Base-by-base conservation (phyloP, 2,113 vertebrate species). In the Coptodon bakossiorum region DNA sequence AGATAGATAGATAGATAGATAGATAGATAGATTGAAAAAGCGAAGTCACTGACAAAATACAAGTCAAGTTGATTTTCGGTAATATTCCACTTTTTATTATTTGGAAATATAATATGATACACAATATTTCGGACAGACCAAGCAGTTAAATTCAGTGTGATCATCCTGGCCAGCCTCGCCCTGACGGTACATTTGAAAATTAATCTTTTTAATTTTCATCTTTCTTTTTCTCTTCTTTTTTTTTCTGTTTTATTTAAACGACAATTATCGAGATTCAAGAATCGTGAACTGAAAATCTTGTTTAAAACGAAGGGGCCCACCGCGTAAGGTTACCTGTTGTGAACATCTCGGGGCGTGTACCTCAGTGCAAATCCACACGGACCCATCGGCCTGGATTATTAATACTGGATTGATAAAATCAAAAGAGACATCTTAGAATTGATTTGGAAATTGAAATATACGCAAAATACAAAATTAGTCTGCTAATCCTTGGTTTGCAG, bases 71-170 rank as follows among this genome's bases (percentile, higher is more conserved):
- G 5, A 82, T 85, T 68, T 84, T 80, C 83, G 86, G 84, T 89
- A 63, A 88, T 90, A 73, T 93, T 92, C 88, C 86, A 89, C 80
- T 91, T 76, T 89, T 89, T 89, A 78, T 81, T 95, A 94, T 95
- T 95, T 95, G 92, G 88, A 96, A 95, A 95, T 95, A 95, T 93
- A 93, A 85, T 92, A 95, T 93, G 93, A 93, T 95, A 96, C 95
- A 96, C 90, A 94, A 95, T 88, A 92, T 81, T 94, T 91, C 91
- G 85, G 92, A 89, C 91, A 92, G 88, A 92, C 81, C 93, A 91
- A 93, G 93, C 87, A 90, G 53, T 91, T 86, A 85, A 38, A 94
- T 93, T 93, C 90, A 91, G 86, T 88, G 91, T 85, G 38, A 87
- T 93, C 90, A 93, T 91, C 93, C 94, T 93, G 92, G 89, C 85